Evolutionary conservation across 2,888 invertebrate genomes (phyloP), one percentile per base, ranked within the genome.

Genomic region (Dasysyrphus tricinctus): DNA sequence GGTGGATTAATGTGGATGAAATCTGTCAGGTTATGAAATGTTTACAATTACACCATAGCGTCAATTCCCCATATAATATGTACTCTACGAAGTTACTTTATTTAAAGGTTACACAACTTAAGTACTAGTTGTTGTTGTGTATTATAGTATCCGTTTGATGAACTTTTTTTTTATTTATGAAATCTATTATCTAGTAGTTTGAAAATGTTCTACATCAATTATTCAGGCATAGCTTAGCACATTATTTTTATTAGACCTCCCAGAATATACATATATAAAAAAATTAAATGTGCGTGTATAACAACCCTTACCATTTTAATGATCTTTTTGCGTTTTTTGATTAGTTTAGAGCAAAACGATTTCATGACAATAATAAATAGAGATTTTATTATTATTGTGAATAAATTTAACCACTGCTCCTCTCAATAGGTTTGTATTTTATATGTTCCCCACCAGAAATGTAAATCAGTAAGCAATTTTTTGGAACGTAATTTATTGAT

Each of bases 61-160:
- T 47, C 0, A 59, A 59, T 39, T 59, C 37, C 39, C 37, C 19
- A n/a, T 16, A n/a, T 14, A 24, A 24, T n/a, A n/a, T n/a, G n/a
- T n/a, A n/a, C 34, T 16, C 3, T 16, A n/a, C 14, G 63, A 77
- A 76, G 54, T 57, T 72, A 34, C 1, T 44, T 51, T 67, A 56
- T 69, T 32, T 24, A 83, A 79, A 56, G 24, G 61, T 79, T 83
- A 70, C 63, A 80, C 74, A 83, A 49, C 51, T 14, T 51, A 34
- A 65, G 32, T 44, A 65, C 29, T 65, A 39, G 24, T 47, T 61
- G 6, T 49, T 29, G 54, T 3, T 5, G n/a, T 47, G 29, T 24
- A 24, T 24, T 24, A 24, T 24, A 24, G 24, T 24, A 24, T 24
- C 12, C 8, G 16, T 32, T 16, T 32, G 32, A 3, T 32, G 32